These are phyloP conservation scores for Drosophila ohnishii DNA, from an alignment of 1,140 invertebrate species.

Conservation along the genomic window DNA sequence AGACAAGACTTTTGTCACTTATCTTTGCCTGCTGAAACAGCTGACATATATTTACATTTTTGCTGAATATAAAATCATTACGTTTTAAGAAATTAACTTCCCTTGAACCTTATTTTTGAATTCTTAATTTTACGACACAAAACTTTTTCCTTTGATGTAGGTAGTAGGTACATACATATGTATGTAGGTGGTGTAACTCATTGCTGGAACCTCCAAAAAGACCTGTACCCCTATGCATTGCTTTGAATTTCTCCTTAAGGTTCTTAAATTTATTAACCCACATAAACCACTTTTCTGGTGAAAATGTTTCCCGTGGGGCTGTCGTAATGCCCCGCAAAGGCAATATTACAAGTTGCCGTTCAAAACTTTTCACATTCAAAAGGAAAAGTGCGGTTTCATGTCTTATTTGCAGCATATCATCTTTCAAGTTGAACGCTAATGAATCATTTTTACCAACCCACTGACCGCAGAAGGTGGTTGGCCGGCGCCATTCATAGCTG, in stretches of 20 bases:
- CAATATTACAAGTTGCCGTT: constrained; percentile 32
- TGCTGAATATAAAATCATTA: not conserved
- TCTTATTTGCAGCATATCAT: constrained; percentile 27
- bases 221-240: not conserved
- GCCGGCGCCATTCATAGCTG: constrained; percentile 1
- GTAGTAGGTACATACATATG: not conserved
- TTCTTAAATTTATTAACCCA: constrained; percentile 34
- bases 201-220: not conserved
- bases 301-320: constrained; percentile 14
- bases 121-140: not conserved
- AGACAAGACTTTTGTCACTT: not conserved
- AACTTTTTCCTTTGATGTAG: not conserved
- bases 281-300: constrained; percentile 23
- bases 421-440: constrained; percentile 22
- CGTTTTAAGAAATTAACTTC: not conserved
- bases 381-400: constrained; percentile 19
- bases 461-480: constrained; percentile 21
- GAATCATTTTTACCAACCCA: constrained; percentile 39
- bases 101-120: not conserved
- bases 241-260: constrained; percentile 1
- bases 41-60: not conserved
- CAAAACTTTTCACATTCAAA: constrained; percentile 37
- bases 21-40: not conserved
- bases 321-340: constrained; percentile 9
- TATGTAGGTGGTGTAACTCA: not conserved